A percentile compares a stretch with the other conserved stretches of the same genome.
Evolutionary conservation across 92 coral and sea anemone genomes (phyloP).

Genomic region (Isaurus tuberculatus): DNA sequence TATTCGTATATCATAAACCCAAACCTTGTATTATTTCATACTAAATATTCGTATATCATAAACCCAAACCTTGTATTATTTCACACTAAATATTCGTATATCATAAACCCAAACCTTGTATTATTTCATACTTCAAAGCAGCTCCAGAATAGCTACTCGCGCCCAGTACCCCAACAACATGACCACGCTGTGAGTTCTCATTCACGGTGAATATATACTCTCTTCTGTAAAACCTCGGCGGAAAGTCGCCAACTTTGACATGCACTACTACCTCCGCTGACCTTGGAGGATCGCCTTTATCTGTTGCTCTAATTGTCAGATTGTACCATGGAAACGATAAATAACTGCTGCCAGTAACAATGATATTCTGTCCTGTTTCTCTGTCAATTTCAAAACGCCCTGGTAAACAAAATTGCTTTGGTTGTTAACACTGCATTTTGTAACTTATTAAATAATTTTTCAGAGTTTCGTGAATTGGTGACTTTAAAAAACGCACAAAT

Average conservation of each 20-base stretch:
- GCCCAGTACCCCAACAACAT: constrained; percentile 69
- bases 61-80: no score
- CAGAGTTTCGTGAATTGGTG: no score
- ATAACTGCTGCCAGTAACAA: constrained; percentile 58
- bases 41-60: no score
- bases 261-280: constrained; percentile 56
- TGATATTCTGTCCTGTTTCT: constrained; percentile 49
- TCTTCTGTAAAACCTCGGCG: constrained; percentile 70
- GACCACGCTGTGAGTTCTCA: constrained; percentile 83
- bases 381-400: constrained; percentile 46
- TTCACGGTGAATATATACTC: constrained; percentile 78
- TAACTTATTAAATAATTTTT: no score
- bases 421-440: no score
- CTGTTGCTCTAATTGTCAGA: constrained; percentile 80
- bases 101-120: constrained; percentile 64
- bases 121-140: constrained; percentile 67
- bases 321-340: constrained; percentile 74
- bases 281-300: constrained; percentile 73
- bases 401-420: neutral
- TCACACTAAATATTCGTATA: no score
- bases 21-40: no score
- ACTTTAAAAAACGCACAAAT: no score
- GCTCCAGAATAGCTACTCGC: constrained; percentile 91
- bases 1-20: no score
- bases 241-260: constrained; percentile 75